Evolutionary conservation across 2,797 vertebrate species (phyloP), one percentile per base, ranked within the genome.

Genomic region (Odontamblyopus lacepedii): DNA sequence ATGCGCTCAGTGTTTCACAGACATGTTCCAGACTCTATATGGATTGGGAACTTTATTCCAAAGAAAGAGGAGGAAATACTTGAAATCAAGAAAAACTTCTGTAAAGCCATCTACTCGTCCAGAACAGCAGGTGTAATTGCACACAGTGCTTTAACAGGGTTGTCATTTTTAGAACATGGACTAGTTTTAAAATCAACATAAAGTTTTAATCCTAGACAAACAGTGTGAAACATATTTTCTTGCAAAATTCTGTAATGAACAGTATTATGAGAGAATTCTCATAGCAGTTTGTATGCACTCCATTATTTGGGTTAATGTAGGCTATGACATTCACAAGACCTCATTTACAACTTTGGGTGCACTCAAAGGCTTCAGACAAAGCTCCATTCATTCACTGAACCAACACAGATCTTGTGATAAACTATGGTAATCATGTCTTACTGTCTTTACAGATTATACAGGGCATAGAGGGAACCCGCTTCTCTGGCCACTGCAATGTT

Each of bases 11-110:
- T 95, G 66, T 95, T 95, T 78, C 62, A 55, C 53, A 90, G 73
- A 71, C 92, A 93, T 35, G 69, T 87, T 1, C 74, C 85, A 3
- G 92, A 93, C 19, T 74, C 88, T 0, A 84, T 94, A n/a, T 95
- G 94, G 93, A 86, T 90, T 19, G 92, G 90, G n/a, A 79, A 72
- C 27, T 94, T 91, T 75, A 76, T 92, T 61, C 92, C 94, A 0
- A 80, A 83, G 26, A 67, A 81, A 0, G 77, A 87, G 44, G 81
- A 74, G 29, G 67, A 62, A 7, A 71, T 83, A 26, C 83, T 88
- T 72, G 62, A 61, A 78, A 92, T 95, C 81, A 94, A 92, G 89
- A 89, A 64, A 72, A 90, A 93, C 63, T 51, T 75, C 70, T 90
- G 90, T 86, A 88, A 63, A 85, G 88, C 88, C 4, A 74, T 94